These are phyloP conservation scores for Drosophila infuscata DNA, from an alignment of 2,888 invertebrate genomes.

Conservation along the genomic window DNA sequence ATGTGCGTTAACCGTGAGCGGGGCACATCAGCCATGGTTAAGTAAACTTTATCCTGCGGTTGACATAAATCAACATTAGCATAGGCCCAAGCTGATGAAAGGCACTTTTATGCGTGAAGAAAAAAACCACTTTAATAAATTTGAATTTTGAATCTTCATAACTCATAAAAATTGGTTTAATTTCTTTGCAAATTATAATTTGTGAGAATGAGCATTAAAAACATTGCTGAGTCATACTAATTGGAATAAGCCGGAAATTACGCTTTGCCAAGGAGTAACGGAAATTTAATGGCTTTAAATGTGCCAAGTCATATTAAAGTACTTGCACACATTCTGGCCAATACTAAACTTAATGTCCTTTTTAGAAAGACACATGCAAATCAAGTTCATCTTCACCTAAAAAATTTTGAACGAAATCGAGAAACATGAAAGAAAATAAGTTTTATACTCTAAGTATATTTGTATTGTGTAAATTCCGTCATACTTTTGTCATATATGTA, in stretches of 20 bases:
- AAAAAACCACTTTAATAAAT: conserved; percentile 4
- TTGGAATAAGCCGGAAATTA: conserved; percentile 31
- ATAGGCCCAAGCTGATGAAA: conserved; percentile 45
- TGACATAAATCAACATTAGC: conserved; percentile 76
- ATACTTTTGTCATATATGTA: neutral
- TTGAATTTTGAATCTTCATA: conserved; percentile 18
- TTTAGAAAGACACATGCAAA: neutral
- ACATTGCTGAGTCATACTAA: conserved; percentile 38
- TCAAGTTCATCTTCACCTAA: conserved; percentile 22
- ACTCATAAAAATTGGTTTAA: conserved; percentile 44
- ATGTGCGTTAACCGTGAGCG: conserved; percentile 41
- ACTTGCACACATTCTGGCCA: neutral
- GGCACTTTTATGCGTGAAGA: conserved; percentile 1
- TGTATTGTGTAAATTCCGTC: neutral
- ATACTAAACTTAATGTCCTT: neutral
- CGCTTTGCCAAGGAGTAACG: neutral
- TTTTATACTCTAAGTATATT: neutral
- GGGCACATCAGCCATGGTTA: conserved; percentile 54
- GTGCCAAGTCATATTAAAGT: conserved; percentile 4
- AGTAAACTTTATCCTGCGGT: conserved; percentile 71
- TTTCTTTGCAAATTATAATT: conserved; percentile 27
- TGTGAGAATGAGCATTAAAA: conserved; percentile 26
- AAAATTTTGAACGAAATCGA: conserved; percentile 10
- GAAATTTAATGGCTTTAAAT: conserved; percentile 8
- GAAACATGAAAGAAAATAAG: neutral